phyloP scores from a whole-genome alignment of 1,140 invertebrate genomes.

The Pteromalus puparum region DNA sequence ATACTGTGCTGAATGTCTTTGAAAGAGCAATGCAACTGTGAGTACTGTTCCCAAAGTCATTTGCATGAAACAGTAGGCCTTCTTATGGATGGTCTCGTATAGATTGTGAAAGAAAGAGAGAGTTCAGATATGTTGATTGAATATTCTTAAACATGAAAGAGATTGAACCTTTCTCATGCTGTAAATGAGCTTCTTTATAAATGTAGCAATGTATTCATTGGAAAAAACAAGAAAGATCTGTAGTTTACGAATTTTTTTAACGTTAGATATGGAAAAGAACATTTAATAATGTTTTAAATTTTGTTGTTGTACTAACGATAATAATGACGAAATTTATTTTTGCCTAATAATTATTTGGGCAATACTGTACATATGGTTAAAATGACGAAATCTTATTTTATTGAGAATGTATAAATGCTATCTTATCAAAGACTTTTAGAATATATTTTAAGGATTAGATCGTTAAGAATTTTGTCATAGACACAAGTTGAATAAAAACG shows the following conservation, averaged over 20 bases:
- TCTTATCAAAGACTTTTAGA: slow-evolving; percentile 58
- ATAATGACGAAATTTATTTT: slow-evolving; percentile 42
- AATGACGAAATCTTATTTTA: slow-evolving; percentile 55
- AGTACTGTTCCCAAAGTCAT: slow-evolving; percentile 37
- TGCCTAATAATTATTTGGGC: slow-evolving; percentile 61
- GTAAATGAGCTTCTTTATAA: slow-evolving; percentile 42
- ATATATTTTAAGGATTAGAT: slow-evolving; percentile 56
- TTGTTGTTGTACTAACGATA: slow-evolving; percentile 19
- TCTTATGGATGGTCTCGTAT: background rate
- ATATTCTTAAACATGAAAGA: background rate
- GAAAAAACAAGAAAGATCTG: slow-evolving; percentile 11
- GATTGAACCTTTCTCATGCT: background rate
- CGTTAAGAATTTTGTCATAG: slow-evolving; percentile 51
- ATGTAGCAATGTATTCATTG: slow-evolving; percentile 9
- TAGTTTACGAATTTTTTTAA: slow-evolving; percentile 22
- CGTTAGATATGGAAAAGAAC: background rate
- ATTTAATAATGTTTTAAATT: slow-evolving; percentile 21
- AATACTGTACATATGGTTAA: slow-evolving; percentile 62
- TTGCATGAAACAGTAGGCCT: slow-evolving; percentile 16
- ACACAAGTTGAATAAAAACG: slow-evolving; percentile 28
- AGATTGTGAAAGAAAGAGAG: background rate
- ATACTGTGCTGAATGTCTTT: background rate
- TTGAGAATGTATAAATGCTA: slow-evolving; percentile 56
- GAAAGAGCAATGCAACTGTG: slow-evolving; percentile 18
- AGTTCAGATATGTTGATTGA: background rate